Evolutionary conservation across 2,888 invertebrate species (phyloP).

Genomic region (Caradrina clavipalpis): DNA sequence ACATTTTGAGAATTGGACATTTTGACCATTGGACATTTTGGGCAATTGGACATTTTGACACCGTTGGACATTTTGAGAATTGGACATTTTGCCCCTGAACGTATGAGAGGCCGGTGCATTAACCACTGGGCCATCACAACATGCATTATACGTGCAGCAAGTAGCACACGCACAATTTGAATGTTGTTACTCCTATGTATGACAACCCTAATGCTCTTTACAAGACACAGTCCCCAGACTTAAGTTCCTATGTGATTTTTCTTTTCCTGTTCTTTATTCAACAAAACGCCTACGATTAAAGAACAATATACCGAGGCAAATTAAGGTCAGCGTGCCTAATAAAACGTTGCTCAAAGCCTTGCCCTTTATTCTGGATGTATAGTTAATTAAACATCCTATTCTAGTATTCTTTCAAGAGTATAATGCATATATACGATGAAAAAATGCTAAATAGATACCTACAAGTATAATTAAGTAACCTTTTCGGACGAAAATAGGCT

Average conservation of each 20-base stretch:
- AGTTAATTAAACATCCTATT: slow-evolving; percentile 64
- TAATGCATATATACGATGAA: slow-evolving; percentile 17
- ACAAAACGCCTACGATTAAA: slow-evolving; percentile 32
- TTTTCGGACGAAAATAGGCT: slow-evolving; percentile 26
- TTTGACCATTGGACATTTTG: too few relatives aligned
- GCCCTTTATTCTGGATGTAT: slow-evolving; percentile 55
- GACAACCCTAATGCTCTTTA: not conserved
- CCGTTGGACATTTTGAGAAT: too few relatives aligned
- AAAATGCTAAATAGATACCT: slow-evolving; percentile 46
- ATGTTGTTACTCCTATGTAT: not conserved
- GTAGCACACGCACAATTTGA: not conserved
- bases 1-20: too few relatives aligned
- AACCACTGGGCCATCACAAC: too few relatives aligned
- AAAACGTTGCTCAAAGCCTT: slow-evolving; percentile 52
- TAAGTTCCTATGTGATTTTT: not conserved
- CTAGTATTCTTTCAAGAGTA: slow-evolving; percentile 26
- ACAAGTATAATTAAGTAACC: slow-evolving; percentile 50
- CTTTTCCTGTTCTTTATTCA: slow-evolving; percentile 7
- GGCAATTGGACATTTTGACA: too few relatives aligned
- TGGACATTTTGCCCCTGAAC: too few relatives aligned
- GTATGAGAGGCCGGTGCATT: too few relatives aligned
- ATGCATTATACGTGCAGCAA: too few relatives aligned
- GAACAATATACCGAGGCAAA: slow-evolving; percentile 34
- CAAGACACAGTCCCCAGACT: not conserved
- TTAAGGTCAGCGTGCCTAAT: slow-evolving; percentile 41